Evolutionary conservation across 2,113 vertebrate species (phyloP).

Genomic region (Pampusana beccarii): DNA sequence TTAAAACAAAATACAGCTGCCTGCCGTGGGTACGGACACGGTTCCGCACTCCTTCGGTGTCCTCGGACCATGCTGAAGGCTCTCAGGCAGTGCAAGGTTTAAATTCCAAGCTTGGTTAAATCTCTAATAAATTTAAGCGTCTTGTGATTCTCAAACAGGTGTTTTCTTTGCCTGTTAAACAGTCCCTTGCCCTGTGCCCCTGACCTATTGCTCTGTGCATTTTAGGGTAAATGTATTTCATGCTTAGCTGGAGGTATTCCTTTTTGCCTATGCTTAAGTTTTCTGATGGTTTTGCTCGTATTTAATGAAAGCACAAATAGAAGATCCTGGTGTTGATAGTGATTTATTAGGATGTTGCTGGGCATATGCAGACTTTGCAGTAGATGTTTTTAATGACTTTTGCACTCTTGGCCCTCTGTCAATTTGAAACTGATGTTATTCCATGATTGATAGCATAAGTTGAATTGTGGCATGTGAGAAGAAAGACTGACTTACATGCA

Average conservation of each 20-base stretch:
- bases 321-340: not conserved
- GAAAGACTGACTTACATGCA: not conserved
- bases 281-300: not conserved
- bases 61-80: not conserved
- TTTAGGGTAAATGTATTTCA: not conserved
- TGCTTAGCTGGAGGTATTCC: not conserved
- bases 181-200: not conserved
- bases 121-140: not conserved
- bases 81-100: not conserved
- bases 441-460: not conserved
- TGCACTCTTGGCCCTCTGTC: not conserved
- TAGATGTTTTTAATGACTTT: not conserved
- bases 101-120: not conserved
- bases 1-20: not conserved
- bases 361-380: not conserved
- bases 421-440: not conserved
- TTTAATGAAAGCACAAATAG: not conserved
- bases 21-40: not conserved
- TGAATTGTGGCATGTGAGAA: not conserved
- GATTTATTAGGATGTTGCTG: not conserved
- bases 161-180: not conserved
- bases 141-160: not conserved
- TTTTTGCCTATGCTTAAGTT: not conserved
- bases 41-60: not conserved
- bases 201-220: not conserved